Base-by-base conservation (phyloP, 1,140 invertebrate genomes). In the Dinoponera quadriceps region DNA sequence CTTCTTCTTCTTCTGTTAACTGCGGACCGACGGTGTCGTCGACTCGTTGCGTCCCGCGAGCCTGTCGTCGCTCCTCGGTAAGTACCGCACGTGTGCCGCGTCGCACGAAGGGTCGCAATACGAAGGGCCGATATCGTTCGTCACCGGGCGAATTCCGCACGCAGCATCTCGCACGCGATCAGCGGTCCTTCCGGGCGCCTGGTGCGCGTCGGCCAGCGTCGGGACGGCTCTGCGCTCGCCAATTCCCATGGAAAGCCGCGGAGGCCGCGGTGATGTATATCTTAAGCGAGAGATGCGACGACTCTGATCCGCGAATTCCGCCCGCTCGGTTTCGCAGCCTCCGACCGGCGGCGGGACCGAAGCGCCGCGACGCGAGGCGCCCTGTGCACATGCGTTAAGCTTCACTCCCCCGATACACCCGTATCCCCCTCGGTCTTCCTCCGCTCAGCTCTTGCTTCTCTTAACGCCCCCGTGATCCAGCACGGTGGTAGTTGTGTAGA, bases 361-460 rank as follows among this genome's bases (percentile, higher is more conserved):
- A 93, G 93, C 92, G 93, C 92, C 92, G 93, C 93, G 93, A 93
- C 93, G 93, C 92, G 91, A 91, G 90, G 89, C 92, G 92, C 91
- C 93, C 94, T 94, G 88, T 91, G 94, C 94, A 94, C 94, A 94
- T 94, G 94, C 94, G 94, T 94, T 92, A 84, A 92, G 89, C 90
- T 90, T 86, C 84, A 81, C 88, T 85, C 88, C 73, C 82, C 81
- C 84, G 68, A 88, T 87, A 85, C 88, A 89, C 69, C 80, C 77
- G 66, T 84, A 29, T 62, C 68, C 60, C 73, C 71, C 68, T 60
- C 48, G 62, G 29, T n/a, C 82, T 82, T 89, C 54, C 81, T 82
- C 62, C 49, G 22, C n/a, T n/a, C 84, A 60, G 22, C 77, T 55
- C 73, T 68, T 62, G 51, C 72, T 57, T 86, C 83, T 84, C 88